Evolutionary conservation across 2,797 vertebrate genomes (phyloP).

Genomic region (Nasua narica): DNA sequence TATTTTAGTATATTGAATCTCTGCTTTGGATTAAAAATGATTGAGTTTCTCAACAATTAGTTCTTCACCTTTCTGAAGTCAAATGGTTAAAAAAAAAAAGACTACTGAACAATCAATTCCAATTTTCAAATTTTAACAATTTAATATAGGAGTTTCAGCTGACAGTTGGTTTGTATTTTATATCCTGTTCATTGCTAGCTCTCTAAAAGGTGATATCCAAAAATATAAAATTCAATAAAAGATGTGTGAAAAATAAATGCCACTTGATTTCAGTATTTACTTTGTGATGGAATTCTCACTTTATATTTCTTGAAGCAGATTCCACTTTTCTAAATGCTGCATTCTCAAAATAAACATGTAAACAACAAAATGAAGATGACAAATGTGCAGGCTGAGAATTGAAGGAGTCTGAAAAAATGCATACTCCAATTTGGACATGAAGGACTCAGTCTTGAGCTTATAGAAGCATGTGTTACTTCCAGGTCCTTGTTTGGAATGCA

Average conservation of each 20-base stretch:
- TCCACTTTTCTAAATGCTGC: constrained; percentile 70
- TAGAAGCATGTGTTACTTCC: background rate
- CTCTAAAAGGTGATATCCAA: constrained; percentile 70
- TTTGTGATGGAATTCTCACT: constrained; percentile 65
- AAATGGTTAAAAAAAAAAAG: background rate
- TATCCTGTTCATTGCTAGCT: constrained; percentile 55
- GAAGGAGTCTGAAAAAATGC: background rate
- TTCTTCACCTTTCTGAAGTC: background rate
- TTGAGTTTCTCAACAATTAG: background rate
- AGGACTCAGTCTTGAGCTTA: background rate
- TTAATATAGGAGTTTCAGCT: constrained; percentile 44
- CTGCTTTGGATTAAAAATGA: background rate
- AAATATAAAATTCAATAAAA: constrained; percentile 72
- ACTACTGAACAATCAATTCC: background rate
- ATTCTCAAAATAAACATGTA: constrained; percentile 72
- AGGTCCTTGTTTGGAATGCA: background rate
- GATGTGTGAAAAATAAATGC: constrained; percentile 70
- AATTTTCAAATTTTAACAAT: constrained; percentile 55
- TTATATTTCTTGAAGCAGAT: constrained; percentile 60
- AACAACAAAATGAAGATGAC: constrained; percentile 66
- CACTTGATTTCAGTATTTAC: constrained; percentile 68
- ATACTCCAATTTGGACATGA: background rate
- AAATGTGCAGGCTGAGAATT: background rate
- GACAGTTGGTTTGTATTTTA: constrained; percentile 50
- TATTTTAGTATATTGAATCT: background rate